A percentile compares a stretch with the other conserved stretches of the same genome.
phyloP scores from a whole-genome alignment of 2,888 invertebrate species.

The Dioctria rufipes region DNA sequence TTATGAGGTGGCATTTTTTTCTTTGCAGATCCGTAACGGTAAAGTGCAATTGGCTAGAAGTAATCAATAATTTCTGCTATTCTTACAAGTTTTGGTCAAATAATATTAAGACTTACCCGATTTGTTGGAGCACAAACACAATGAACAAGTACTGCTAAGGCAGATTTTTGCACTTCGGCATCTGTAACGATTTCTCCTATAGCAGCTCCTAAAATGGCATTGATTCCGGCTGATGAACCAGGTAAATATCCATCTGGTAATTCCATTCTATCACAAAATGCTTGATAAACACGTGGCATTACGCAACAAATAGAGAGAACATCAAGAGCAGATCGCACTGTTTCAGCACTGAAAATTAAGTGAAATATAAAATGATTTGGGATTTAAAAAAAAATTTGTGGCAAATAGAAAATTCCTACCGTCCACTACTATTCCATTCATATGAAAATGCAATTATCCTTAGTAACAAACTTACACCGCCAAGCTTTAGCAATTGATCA shows the following conservation, averaged over 20 bases:
- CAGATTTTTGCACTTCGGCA: conserved; percentile 92
- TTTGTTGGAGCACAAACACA: conserved; percentile 94
- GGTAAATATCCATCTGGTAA: conserved; percentile 78
- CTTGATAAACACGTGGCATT: conserved; percentile 83
- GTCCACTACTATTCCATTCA: conserved; percentile 93
- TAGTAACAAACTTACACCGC: conserved; percentile 85
- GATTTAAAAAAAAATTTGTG: neutral
- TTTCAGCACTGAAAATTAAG: conserved; percentile 77
- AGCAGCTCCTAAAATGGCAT: conserved; percentile 87
- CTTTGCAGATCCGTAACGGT: conserved; percentile 71
- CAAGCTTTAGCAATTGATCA: conserved; percentile 87
- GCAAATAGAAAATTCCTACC: conserved; percentile 69
- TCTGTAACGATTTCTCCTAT: conserved; percentile 93
- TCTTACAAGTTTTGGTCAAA: neutral
- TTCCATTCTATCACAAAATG: conserved; percentile 83
- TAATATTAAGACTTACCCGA: conserved; percentile 74
- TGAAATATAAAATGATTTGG: neutral
- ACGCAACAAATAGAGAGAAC: conserved; percentile 92
- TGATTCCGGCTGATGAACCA: conserved; percentile 83
- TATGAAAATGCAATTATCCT: conserved; percentile 91
- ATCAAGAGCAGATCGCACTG: conserved; percentile 86
- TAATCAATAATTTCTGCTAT: neutral
- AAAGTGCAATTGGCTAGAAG: conserved; percentile 71
- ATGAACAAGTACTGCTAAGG: conserved; percentile 91
- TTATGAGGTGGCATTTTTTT: conserved; percentile 76